Evolutionary conservation across 2,113 vertebrate species (phyloP), one percentile per base, ranked within the genome.

Genomic region (Peromyscus californicus): DNA sequence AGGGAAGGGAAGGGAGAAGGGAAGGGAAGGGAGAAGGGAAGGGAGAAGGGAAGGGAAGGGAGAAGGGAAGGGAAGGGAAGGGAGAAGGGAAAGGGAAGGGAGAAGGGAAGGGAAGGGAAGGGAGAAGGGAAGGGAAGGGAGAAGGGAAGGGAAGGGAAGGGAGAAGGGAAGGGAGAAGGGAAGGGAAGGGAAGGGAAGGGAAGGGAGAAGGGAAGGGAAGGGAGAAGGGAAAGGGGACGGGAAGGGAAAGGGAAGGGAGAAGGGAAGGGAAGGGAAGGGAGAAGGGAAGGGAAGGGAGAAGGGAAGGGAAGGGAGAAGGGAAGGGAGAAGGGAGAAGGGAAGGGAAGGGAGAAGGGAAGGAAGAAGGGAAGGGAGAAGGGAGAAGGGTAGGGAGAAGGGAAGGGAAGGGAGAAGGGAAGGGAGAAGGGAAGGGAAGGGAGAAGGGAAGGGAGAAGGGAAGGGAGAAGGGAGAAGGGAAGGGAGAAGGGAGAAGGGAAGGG

Each of bases 71-170:
- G 7, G 31, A 33, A 33, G 4, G 21, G 2, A 11, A 75, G 22
- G 4, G n/a, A 22, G 33, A 15, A 36, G 33, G 2, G 4, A 3
- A 26, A 24, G 24, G 7, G 8, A 26, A 9, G 8, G 9, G 7
- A 26, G 24, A 5, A 5, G 57, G 57, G 57, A 59, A 8, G 11
- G 54, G 57, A 57, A 15, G 54, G 54, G 13, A 57, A 2, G 13
- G 54, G 54, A 57, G 13, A 10, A 8, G 10, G 11, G 54, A 10
- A 8, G 10, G 11, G 54, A 12, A 8, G 1, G 2, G 13, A 8
- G 54, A 16, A 16, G 57, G 21, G 19, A 7, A 22, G 19, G 5
- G 19, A 6, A 22, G 59, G 19, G 19, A 4, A 90, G 15, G 88
- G 22, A 89, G 22, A 42, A 69, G 15, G 10, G 70, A 42, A 33